Conservation (phyloP, 2,797 vertebrate species). For the Peromyscus melanophrys region DNA sequence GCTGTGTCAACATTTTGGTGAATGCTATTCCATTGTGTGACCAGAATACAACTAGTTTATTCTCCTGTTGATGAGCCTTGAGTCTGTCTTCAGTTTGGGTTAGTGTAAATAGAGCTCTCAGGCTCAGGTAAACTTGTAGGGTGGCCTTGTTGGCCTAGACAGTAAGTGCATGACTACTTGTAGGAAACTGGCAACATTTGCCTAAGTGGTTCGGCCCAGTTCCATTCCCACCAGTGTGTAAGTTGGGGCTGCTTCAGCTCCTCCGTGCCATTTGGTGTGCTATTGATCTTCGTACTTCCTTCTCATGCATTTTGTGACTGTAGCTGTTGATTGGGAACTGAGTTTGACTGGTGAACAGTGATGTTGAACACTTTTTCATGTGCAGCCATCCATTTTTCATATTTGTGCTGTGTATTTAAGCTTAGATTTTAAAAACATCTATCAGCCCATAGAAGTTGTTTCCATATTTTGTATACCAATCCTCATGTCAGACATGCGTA, state of each 20-base stretch:
- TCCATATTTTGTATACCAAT: neutral
- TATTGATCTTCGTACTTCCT: neutral
- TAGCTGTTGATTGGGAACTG: constrained; percentile 41
- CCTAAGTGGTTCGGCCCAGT: neutral
- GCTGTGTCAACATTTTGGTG: neutral
- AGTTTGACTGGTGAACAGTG: constrained; percentile 14
- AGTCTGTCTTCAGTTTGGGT: neutral
- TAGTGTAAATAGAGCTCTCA: neutral
- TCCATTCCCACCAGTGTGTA: neutral
- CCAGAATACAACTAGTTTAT: neutral
- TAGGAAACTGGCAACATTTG: constrained; percentile 1
- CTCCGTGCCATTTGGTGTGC: neutral
- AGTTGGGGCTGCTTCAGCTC: neutral
- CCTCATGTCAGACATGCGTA: constrained; percentile 40
- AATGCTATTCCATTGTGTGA: neutral
- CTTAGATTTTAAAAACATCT: neutral
- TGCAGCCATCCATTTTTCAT: constrained; percentile 53
- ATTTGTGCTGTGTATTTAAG: constrained; percentile 6
- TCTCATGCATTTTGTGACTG: neutral
- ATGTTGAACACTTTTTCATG: constrained; percentile 34
- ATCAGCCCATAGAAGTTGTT: neutral
- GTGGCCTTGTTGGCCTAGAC: neutral
- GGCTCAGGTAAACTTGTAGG: neutral
- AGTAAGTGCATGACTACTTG: neutral
- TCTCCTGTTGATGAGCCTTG: neutral